Evolutionary conservation across 2,888 invertebrate species (phyloP).

Genomic region (Reticulitermes lucifugus): DNA sequence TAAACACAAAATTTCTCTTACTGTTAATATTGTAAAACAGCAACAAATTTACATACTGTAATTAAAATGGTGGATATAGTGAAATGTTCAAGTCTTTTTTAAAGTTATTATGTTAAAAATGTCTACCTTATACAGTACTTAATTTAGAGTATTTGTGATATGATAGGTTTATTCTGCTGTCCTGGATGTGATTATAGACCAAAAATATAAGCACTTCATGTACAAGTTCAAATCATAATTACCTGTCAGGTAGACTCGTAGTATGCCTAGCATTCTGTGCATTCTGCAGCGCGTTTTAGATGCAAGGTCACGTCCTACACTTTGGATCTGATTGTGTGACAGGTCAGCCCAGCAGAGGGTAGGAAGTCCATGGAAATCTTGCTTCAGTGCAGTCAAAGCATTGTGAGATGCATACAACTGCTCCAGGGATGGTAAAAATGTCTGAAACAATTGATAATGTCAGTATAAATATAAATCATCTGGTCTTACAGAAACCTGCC

Average conservation of each 20-base stretch:
- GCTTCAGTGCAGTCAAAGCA: constrained; percentile 77
- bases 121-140: not conserved
- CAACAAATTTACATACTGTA: too few species aligned
- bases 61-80: too few species aligned
- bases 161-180: too few species aligned
- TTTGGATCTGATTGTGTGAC: constrained; percentile 79
- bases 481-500: too few species aligned
- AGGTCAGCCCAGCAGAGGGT: constrained; percentile 84
- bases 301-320: constrained; percentile 79
- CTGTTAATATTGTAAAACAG: too few species aligned
- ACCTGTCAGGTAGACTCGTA: constrained; percentile 87
- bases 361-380: constrained; percentile 86
- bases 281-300: constrained; percentile 84
- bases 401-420: constrained; percentile 83
- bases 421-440: constrained; percentile 80
- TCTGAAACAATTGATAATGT: constrained; percentile 68
- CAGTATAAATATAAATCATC: too few species aligned
- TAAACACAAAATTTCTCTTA: too few species aligned
- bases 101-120: too few species aligned
- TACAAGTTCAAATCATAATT: constrained; percentile 50
- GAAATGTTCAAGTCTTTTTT: too few species aligned
- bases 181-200: not conserved
- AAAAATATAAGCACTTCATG: too few species aligned
- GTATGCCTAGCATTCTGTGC: constrained; percentile 80
- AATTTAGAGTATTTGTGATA: too few species aligned